Evolutionary conservation across 2,113 vertebrate species (phyloP).

Genomic region (Mohoua ochrocephala): DNA sequence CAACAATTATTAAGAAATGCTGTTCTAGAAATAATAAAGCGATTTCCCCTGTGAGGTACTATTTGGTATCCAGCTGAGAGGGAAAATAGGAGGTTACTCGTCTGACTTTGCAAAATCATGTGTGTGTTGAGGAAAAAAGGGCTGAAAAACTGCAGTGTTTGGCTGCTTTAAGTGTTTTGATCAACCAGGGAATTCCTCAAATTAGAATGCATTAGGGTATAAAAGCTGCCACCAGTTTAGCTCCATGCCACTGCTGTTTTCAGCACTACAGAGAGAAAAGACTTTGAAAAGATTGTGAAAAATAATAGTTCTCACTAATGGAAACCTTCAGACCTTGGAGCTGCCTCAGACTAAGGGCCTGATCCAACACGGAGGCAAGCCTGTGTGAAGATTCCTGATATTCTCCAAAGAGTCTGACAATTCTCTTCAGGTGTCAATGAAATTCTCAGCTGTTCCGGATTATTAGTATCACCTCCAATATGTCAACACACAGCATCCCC

Average conservation of each 20-base stretch:
- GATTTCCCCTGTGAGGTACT: conserved; percentile 29
- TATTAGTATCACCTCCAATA: not conserved
- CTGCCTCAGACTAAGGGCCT: not conserved
- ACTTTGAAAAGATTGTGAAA: conserved; percentile 9
- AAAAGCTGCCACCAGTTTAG: conserved; percentile 2
- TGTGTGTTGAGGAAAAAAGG: not conserved
- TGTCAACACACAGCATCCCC: not conserved
- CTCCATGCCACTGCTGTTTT: not conserved
- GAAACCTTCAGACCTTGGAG: conserved; percentile 17
- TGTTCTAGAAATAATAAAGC: conserved; percentile 33
- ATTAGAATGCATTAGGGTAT: not conserved
- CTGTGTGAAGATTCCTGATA: not conserved
- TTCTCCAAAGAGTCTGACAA: not conserved
- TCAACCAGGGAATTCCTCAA: conserved; percentile 34
- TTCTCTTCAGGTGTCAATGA: not conserved
- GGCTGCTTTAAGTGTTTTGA: not conserved
- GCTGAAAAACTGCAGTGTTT: not conserved
- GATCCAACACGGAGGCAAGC: not conserved
- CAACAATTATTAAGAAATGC: not conserved
- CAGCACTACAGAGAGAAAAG: not conserved
- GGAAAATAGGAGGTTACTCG: conserved; percentile 15
- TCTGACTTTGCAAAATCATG: not conserved
- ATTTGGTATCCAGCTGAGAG: conserved; percentile 2
- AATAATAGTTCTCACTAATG: not conserved
- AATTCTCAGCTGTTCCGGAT: not conserved